Conservation (phyloP, 1,140 invertebrate genomes). For the Holotrichia oblita region DNA sequence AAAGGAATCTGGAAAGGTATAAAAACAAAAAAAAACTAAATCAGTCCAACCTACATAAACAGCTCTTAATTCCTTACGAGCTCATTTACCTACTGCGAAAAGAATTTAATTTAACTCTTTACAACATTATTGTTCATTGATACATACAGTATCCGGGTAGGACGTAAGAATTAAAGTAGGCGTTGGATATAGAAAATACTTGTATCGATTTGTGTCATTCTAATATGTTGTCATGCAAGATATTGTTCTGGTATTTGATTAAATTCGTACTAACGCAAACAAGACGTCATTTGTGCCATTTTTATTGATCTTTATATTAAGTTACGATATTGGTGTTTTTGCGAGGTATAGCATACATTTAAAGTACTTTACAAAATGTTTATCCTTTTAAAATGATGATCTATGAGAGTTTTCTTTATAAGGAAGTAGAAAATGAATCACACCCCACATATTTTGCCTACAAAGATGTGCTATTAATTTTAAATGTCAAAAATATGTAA, state of each 20-base stretch:
- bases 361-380: neutral
- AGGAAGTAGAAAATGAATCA: constrained; percentile 17
- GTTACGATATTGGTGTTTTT: neutral
- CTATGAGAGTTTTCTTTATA: neutral
- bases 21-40: too few relatives aligned
- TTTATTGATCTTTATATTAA: neutral
- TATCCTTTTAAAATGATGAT: neutral
- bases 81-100: neutral
- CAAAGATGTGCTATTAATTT: neutral
- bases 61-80: too few relatives aligned
- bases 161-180: constrained; percentile 6
- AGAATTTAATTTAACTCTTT: neutral
- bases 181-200: neutral
- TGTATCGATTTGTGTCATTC: neutral
- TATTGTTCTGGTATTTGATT: neutral
- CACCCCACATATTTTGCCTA: neutral
- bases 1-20: too few relatives aligned
- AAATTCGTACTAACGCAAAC: neutral
- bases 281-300: neutral
- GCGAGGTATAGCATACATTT: neutral
- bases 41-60: too few relatives aligned
- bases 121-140: neutral
- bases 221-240: neutral
- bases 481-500: constrained; percentile 36
- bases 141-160: neutral